Percentiles rank a stretch among this genome's conserved stretches.
These are phyloP conservation scores for Jaculus jaculus DNA, from an alignment of 2,113 vertebrate species.

Conservation along the genomic window DNA sequence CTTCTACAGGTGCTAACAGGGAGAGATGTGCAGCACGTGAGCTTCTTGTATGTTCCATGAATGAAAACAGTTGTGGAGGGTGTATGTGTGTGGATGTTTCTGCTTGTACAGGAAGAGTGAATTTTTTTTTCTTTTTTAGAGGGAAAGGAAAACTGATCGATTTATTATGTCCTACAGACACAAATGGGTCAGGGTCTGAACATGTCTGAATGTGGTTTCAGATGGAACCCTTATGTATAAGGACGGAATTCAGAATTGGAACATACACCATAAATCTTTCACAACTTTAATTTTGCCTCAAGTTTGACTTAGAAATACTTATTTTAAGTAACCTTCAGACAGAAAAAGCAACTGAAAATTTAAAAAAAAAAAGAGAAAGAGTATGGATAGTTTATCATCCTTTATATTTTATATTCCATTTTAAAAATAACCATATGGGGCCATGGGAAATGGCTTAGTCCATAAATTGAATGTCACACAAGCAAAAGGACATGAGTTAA, in stretches of 20 bases:
- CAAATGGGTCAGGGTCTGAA: background rate
- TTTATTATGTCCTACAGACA: background rate
- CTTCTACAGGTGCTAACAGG: background rate
- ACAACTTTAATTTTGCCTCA: background rate
- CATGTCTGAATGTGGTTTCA: background rate
- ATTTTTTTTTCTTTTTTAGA: background rate
- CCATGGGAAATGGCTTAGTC: no score
- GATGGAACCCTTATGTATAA: background rate
- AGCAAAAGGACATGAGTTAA: no score
- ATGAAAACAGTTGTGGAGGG: background rate
- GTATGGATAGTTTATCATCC: background rate
- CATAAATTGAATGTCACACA: no score
- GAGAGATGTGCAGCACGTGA: background rate
- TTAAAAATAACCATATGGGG: background rate
- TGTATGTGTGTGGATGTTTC: background rate
- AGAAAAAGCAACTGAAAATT: background rate
- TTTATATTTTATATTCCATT: constrained; percentile 3
- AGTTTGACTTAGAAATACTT: background rate
- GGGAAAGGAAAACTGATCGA: background rate
- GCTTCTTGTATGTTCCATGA: background rate
- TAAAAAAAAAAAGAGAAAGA: background rate
- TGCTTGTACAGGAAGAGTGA: background rate
- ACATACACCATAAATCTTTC: background rate
- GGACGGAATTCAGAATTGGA: background rate
- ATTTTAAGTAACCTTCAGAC: background rate